Evolutionary conservation across 2,113 vertebrate genomes (phyloP), one percentile per base, ranked within the genome.

Genomic region (Uria lomvia): DNA sequence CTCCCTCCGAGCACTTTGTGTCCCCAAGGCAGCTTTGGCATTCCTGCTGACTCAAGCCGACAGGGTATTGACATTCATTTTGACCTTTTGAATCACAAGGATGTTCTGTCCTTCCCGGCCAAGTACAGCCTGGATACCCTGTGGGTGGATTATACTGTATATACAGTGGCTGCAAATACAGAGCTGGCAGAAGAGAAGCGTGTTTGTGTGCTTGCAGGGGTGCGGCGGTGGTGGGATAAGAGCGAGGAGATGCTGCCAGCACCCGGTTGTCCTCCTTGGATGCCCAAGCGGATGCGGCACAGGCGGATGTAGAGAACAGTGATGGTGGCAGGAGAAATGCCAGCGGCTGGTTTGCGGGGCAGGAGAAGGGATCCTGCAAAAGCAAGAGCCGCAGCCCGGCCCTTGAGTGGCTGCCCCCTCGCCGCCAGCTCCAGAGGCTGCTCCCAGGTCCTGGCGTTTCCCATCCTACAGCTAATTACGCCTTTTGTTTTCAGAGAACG

Each of bases 21-120:
- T 80, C 73, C 91, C 87, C 71, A 40, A 5, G 56, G 84, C 56
- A 12, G 91, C 82, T 86, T 60, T 87, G 45, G 83, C 65, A 74
- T 95, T 91, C 94, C 68, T 52, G 77, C 88, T 50, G 27, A 58
- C 71, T 86, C 94, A 59, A 60, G 62, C 60, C 11, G 1, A 43
- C 66, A 49, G 34, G 3, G n/a, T 38, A 91, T 55, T 92, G 92
- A 80, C 81, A 65, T 92, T 94, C 32, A 8, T 73, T 94, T 58
- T 95, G 97, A 98, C 95, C 96, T 97, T 97, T 96, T 14, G 24
- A 74, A 72, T 96, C 94, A 66, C 56, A 76, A 73, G 95, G 97
- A 97, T 96, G 78, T 32, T 95, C 91, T 92, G 96, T 98, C 95
- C 97, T 73, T 52, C 81, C 58, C 12, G 0, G 84, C 68, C 81